Evolutionary conservation across 2,888 invertebrate species (phyloP).

Genomic region (Nemotelus nigrinus): DNA sequence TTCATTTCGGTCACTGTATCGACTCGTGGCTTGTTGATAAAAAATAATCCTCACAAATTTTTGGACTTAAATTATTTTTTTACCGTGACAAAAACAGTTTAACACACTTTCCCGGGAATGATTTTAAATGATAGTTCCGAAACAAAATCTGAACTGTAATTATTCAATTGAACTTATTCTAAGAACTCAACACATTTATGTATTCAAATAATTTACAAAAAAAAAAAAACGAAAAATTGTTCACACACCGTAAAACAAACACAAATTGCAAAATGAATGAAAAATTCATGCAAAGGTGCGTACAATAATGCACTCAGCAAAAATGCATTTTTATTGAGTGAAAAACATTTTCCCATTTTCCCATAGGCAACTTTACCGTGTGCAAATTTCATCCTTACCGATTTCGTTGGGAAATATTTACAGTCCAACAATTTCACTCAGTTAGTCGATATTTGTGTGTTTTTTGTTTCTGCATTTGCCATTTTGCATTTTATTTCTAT

Average conservation of each 20-base stretch:
- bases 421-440: slow-evolving; percentile 40
- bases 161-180: too few relatives aligned
- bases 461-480: neutral
- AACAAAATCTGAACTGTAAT: too few relatives aligned
- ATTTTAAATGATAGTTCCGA: too few relatives aligned
- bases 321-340: slow-evolving; percentile 47
- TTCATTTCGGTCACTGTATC: too few relatives aligned
- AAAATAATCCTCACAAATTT: too few relatives aligned
- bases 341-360: slow-evolving; percentile 30
- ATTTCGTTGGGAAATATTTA: slow-evolving; percentile 19
- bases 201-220: too few relatives aligned
- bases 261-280: neutral
- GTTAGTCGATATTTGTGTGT: slow-evolving; percentile 1
- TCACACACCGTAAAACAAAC: neutral
- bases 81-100: too few relatives aligned
- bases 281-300: slow-evolving; percentile 28
- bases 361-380: neutral
- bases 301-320: slow-evolving; percentile 19
- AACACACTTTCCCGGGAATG: too few relatives aligned
- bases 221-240: neutral
- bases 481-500: neutral
- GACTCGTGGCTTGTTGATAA: too few relatives aligned
- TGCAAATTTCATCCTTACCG: slow-evolving; percentile 12
- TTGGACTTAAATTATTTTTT: too few relatives aligned
- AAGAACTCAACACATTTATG: too few relatives aligned